phyloP scores from a whole-genome alignment of 1,140 invertebrate species.

The Apocrypta bakeri region DNA sequence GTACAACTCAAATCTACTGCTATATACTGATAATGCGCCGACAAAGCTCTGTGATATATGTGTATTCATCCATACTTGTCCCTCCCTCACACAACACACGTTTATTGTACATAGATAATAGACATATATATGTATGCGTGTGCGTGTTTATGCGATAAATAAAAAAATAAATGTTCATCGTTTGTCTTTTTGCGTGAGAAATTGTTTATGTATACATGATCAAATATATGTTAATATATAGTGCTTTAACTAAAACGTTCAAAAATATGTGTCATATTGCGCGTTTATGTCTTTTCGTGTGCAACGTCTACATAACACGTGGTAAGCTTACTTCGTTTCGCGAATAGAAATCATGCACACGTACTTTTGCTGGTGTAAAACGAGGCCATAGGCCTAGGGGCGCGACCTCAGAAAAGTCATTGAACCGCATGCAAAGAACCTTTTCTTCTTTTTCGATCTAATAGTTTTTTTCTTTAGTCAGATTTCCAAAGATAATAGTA shows the following conservation, averaged over 20 bases:
- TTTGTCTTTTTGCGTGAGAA: not conserved
- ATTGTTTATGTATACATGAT: not conserved
- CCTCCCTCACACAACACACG: not conserved
- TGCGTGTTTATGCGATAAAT: too few relatives aligned
- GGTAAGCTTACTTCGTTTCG: not conserved
- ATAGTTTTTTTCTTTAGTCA: too few relatives aligned
- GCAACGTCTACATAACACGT: too few relatives aligned
- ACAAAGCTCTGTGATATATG: not conserved
- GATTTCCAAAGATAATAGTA: too few relatives aligned
- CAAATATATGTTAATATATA: not conserved
- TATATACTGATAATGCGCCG: not conserved
- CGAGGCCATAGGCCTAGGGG: not conserved
- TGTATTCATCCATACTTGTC: not conserved
- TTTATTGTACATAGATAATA: not conserved
- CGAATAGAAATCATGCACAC: not conserved
- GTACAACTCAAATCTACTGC: not conserved
- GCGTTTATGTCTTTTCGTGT: not conserved
- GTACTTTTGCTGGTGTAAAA: not conserved
- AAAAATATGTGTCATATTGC: not conserved
- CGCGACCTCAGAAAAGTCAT: slow-evolving; percentile 33
- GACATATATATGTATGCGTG: too few relatives aligned
- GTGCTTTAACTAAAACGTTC: not conserved
- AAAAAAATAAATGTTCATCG: not conserved
- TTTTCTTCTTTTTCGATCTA: slow-evolving; percentile 13
- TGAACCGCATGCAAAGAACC: not conserved